These are phyloP conservation scores for Epistrophella euchroma DNA, from an alignment of 2,888 invertebrate species.

Conservation along the genomic window DNA sequence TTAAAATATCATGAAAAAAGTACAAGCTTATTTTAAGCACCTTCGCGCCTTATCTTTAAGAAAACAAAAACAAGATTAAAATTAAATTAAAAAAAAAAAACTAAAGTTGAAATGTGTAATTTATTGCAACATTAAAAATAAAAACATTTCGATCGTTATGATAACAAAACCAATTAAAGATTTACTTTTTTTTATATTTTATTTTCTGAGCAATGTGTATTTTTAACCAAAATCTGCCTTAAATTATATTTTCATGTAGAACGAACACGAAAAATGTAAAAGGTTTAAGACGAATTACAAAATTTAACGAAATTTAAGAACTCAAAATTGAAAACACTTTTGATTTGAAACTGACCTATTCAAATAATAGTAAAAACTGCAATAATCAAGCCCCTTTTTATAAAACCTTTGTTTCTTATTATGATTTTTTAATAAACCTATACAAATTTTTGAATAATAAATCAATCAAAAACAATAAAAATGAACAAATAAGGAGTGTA, in stretches of 20 bases:
- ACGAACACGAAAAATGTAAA: constrained; percentile 76
- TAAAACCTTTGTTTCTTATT: background rate
- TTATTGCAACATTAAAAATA: constrained; percentile 76
- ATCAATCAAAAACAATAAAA: constrained; percentile 75
- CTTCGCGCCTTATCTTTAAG: constrained; percentile 90
- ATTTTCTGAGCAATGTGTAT: constrained; percentile 84
- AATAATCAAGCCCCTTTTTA: constrained; percentile 43
- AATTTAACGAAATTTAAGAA: constrained; percentile 79
- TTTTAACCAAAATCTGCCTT: constrained; percentile 88
- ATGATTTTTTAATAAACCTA: constrained; percentile 10
- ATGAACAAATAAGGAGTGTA: constrained; percentile 79
- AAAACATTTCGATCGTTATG: constrained; percentile 77
- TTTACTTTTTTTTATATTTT: constrained; percentile 65
- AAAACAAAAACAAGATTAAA: constrained; percentile 83
- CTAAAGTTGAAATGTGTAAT: constrained; percentile 81
- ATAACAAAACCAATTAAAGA: constrained; percentile 77
- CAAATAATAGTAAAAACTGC: constrained; percentile 44
- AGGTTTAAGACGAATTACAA: constrained; percentile 59
- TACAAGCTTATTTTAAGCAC: constrained; percentile 90
- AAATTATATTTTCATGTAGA: constrained; percentile 87
- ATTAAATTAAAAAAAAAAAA: constrained; percentile 83
- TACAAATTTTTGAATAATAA: constrained; percentile 40
- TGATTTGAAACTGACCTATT: constrained; percentile 48
- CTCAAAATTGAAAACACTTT: constrained; percentile 72
- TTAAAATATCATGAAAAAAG: constrained; percentile 87